Conservation (phyloP, 2,888 invertebrate genomes). For the Pharmacophagus antenor region DNA sequence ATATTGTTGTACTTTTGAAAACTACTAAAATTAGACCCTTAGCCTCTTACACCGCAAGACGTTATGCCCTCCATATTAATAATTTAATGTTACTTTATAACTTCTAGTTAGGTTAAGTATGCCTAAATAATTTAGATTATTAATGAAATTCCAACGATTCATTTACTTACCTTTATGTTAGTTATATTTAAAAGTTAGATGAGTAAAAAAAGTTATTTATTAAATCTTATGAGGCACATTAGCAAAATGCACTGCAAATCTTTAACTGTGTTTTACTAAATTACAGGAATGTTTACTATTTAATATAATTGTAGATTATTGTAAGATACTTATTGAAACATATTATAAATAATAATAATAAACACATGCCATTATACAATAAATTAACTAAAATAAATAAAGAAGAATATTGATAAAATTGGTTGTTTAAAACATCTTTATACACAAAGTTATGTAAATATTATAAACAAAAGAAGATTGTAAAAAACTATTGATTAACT, state of each 20-base stretch:
- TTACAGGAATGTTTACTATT: constrained; percentile 27
- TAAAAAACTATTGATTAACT: constrained; percentile 10
- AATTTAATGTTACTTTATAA: background rate
- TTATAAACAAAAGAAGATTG: constrained; percentile 15
- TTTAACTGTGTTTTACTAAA: constrained; percentile 17
- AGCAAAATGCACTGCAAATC: constrained; percentile 21
- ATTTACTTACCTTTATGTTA: background rate
- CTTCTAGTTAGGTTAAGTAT: background rate
- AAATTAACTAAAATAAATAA: constrained; percentile 17
- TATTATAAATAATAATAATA: constrained; percentile 10
- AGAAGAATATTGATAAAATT: constrained; percentile 18
- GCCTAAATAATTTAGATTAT: too few species aligned
- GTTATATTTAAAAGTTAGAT: background rate
- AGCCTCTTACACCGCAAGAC: background rate
- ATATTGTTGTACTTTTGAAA: background rate
- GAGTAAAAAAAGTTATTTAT: background rate
- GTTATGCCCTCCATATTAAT: background rate
- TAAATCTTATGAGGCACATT: constrained; percentile 15
- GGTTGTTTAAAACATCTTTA: constrained; percentile 30
- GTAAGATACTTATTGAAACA: constrained; percentile 12
- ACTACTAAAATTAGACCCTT: background rate
- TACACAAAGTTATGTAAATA: constrained; percentile 30
- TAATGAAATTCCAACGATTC: background rate
- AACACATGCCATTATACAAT: constrained; percentile 26
- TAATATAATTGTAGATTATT: constrained; percentile 18